Evolutionary conservation across 2,113 vertebrate species (phyloP).

Genomic region (Datnioides undecimradiatus): DNA sequence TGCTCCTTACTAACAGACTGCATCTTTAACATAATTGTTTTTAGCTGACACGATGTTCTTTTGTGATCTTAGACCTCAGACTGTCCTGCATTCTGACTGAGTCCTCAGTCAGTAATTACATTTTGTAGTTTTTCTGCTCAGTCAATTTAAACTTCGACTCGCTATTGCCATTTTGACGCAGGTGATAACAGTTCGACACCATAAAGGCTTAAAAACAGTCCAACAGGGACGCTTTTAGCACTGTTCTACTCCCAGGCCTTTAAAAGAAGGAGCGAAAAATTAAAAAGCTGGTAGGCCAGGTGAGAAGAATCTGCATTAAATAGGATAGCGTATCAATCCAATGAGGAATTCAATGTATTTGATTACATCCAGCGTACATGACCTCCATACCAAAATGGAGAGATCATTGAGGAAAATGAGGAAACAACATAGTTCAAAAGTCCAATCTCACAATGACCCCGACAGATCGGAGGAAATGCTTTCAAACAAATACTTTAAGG

Average conservation of each 20-base stretch:
- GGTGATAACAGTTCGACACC: too few species aligned
- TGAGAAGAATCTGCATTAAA: not conserved
- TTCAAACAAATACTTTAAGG: slow-evolving; percentile 10
- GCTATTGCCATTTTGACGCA: not conserved
- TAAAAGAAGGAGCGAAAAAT: not conserved
- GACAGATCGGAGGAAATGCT: not conserved
- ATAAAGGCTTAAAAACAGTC: not conserved
- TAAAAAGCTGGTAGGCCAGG: not conserved
- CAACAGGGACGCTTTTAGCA: not conserved
- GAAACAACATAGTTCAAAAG: not conserved
- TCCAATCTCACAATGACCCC: not conserved
- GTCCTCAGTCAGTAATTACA: too few species aligned
- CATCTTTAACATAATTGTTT: not conserved
- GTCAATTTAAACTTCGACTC: not conserved
- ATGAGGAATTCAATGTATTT: not conserved
- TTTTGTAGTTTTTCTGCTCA: not conserved
- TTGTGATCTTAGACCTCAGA: not conserved
- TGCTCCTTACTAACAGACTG: not conserved
- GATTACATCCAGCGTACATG: not conserved
- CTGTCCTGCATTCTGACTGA: not conserved
- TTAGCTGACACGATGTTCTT: not conserved
- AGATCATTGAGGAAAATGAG: not conserved
- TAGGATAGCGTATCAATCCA: not conserved
- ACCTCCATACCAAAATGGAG: not conserved
- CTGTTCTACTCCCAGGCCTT: not conserved